Evolutionary conservation across 2,797 vertebrate species (phyloP).

Genomic region (Rousettus madagascariensis): DNA sequence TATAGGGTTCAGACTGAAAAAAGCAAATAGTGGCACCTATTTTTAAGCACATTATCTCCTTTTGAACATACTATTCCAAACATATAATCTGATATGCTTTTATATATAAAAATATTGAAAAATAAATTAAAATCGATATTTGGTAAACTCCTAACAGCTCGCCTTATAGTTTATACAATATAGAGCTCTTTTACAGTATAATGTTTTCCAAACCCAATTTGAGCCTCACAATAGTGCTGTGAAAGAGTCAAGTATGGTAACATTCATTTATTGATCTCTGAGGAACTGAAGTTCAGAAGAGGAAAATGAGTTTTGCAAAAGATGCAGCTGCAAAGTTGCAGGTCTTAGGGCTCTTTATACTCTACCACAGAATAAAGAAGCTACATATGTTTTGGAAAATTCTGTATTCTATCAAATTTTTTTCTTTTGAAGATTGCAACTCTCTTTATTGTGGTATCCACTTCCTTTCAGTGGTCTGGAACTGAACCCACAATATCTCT

Average conservation of each 20-base stretch:
- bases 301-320: not conserved
- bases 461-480: too few species aligned
- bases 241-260: not conserved
- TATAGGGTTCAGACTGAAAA: slow-evolving; percentile 33
- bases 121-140: slow-evolving; percentile 51
- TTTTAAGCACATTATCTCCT: slow-evolving; percentile 53
- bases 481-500: too few species aligned
- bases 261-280: not conserved
- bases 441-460: too few species aligned
- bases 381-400: not conserved
- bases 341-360: not conserved
- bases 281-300: not conserved
- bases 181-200: not conserved
- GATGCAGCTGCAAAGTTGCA: not conserved
- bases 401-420: not conserved
- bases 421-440: too few species aligned
- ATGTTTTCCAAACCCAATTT: not conserved
- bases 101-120: slow-evolving; percentile 13
- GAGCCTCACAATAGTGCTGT: not conserved
- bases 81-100: not conserved
- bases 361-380: not conserved
- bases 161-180: slow-evolving; percentile 11
- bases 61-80: not conserved
- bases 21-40: slow-evolving; percentile 39
- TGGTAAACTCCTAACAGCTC: slow-evolving; percentile 15